Evolutionary conservation across 1,140 invertebrate genomes (phyloP).

Genomic region (Drosophila lacertosa): DNA sequence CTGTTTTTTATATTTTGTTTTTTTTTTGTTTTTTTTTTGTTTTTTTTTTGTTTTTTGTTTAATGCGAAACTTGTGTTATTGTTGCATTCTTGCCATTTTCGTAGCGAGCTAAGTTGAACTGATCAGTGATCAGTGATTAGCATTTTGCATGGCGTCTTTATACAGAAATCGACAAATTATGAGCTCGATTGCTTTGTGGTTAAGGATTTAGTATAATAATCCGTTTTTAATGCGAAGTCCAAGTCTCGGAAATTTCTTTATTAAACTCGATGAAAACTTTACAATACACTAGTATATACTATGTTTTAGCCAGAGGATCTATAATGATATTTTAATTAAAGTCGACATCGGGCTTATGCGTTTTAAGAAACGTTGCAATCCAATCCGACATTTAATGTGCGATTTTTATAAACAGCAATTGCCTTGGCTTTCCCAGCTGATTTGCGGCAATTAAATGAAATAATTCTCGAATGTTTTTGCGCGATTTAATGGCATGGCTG

Average conservation of each 20-base stretch:
- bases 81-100: conserved; percentile 40
- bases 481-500: conserved; percentile 8
- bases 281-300: not conserved
- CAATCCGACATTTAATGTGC: not conserved
- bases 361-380: not conserved
- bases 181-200: conserved; percentile 47
- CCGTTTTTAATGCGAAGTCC: conserved; percentile 6
- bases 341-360: no score
- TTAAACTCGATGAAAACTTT: conserved; percentile 32
- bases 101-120: not conserved
- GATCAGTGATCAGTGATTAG: conserved; percentile 17
- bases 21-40: no score
- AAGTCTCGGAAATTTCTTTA: conserved; percentile 61
- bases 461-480: conserved; percentile 12
- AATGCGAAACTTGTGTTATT: conserved; percentile 71
- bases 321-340: not conserved
- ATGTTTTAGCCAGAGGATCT: not conserved
- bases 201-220: conserved; percentile 29
- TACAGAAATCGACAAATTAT: conserved; percentile 62
- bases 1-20: no score
- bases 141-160: conserved; percentile 45
- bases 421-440: not conserved
- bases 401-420: conserved; percentile 8
- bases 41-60: no score
- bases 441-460: conserved; percentile 17